Conservation (phyloP, 2,888 invertebrate species). For the Tortrix viridana region DNA sequence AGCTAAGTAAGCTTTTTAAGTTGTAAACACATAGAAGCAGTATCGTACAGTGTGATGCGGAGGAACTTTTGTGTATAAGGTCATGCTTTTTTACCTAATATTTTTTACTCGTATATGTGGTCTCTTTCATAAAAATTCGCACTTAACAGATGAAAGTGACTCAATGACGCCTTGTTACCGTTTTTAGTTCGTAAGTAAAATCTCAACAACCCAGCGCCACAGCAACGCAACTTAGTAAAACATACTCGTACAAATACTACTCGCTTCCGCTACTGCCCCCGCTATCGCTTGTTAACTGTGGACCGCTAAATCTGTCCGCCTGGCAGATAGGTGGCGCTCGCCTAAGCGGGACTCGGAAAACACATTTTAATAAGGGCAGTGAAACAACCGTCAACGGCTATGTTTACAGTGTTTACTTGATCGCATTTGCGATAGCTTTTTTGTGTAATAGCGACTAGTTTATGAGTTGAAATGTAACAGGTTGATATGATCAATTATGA, state of each 20-base stretch:
- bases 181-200: no score
- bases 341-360: slow-evolving; percentile 67
- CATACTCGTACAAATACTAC: neutral
- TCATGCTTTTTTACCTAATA: no score
- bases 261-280: neutral
- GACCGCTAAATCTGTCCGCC: slow-evolving; percentile 72
- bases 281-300: slow-evolving; percentile 17
- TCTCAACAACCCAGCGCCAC: no score
- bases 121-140: no score
- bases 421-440: slow-evolving; percentile 8
- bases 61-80: no score
- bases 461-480: neutral
- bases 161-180: no score
- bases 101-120: no score
- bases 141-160: no score
- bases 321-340: slow-evolving; percentile 74
- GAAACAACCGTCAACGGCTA: slow-evolving; percentile 38
- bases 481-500: no score
- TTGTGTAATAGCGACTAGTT: neutral
- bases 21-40: no score
- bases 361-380: slow-evolving; percentile 72
- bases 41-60: no score
- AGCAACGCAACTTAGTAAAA: neutral
- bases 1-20: no score
- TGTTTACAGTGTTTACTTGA: slow-evolving; percentile 36